A percentile compares a stretch with the other conserved stretches of the same genome.
Evolutionary conservation across 35 echinoderm and acorn worm species (phyloP).

Genomic region (Heliocidaris erythrogramma): DNA sequence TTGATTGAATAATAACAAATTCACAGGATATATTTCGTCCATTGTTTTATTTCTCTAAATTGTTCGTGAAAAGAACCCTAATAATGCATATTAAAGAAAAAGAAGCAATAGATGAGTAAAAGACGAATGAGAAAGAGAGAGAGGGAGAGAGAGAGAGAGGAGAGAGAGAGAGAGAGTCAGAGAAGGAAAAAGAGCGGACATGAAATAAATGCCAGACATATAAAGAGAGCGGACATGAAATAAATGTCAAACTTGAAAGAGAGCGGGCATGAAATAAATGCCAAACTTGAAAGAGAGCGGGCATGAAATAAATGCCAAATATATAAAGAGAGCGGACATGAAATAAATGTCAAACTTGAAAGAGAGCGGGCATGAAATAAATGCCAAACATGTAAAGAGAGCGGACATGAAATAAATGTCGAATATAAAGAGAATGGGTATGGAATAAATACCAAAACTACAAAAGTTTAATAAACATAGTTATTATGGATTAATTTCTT

Average conservation of each 20-base stretch:
- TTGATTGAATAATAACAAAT: not conserved
- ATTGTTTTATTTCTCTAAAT: not conserved
- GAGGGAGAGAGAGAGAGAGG: too few relatives aligned
- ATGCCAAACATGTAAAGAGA: not conserved
- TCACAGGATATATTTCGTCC: not conserved
- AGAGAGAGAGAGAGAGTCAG: not conserved
- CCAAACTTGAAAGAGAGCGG: not conserved
- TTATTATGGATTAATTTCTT: not conserved
- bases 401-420: too few relatives aligned
- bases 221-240: not conserved
- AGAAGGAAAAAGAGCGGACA: not conserved
- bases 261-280: not conserved
- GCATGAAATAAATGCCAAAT: not conserved
- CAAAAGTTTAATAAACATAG: not conserved
- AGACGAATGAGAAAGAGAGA: not conserved
- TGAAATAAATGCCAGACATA: not conserved
- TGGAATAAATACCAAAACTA: not conserved
- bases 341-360: too few relatives aligned
- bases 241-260: not conserved
- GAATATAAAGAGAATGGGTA: not conserved
- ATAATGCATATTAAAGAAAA: not conserved
- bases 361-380: not conserved
- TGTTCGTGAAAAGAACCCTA: not conserved
- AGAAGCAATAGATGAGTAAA: not conserved
- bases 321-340: not conserved